Base-by-base conservation (phyloP, 2,888 invertebrate species). In the Augiades crinisus region DNA sequence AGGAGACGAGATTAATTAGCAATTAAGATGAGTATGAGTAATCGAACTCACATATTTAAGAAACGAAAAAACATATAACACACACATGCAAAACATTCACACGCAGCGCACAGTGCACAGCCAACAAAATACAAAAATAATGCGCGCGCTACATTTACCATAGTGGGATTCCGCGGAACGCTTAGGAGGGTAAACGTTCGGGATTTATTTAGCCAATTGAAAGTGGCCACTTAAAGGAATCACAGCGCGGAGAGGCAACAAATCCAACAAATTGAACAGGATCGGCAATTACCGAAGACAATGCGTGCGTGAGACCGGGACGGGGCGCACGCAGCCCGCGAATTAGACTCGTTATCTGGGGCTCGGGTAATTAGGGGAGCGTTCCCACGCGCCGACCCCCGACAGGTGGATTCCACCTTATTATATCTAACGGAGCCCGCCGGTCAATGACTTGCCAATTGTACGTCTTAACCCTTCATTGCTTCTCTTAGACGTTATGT, bases 241-340 rank as follows among this genome's bases (percentile, higher is more conserved):
- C 87, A 81, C 82, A 78, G 81, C 75, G 81, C 78, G 79, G 80
- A 81, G 80, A 78, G 76, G 81, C 81, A 82, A 82, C 83, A 72
- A 74, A 76, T 73, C 73, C 78, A 76, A 75, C 79, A 86, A 87
- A 87, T 86, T 86, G 86, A 81, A 86, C 88, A 87, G 87, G 83
- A 85, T 83, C 82, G 82, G 86, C 88, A 88, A 89, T 88, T 89
- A 89, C 85, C 67, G 86, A 84, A 86, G 85, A 88, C 88, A 88
- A 87, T 87, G 86, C 86, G 85, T 87, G 87, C 87, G 88, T 86
- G 87, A 87, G 87, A 83, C 78, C 50, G 67, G 75, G 80, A 77
- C 79, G 78, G 78, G 71, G 76, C 75, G 83, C 86, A 82, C 84
- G 87, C 86, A 82, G 81, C 72, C 70, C 81, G 85, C 86, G 88